Conservation (phyloP, 2,888 invertebrate species). For the Diarsia mendica region DNA sequence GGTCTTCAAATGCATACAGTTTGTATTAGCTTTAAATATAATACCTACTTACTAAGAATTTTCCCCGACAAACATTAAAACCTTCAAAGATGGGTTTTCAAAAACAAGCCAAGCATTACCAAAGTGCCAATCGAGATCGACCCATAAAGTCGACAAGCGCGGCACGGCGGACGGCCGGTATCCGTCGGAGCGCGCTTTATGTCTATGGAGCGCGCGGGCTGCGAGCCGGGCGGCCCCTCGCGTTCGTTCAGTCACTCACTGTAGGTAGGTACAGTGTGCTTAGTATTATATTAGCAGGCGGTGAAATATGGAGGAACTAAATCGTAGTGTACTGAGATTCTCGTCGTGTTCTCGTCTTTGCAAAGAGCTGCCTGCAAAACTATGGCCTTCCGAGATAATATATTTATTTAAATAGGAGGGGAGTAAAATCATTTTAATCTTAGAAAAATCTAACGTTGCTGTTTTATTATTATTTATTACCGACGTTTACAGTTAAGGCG, state of each 20-base stretch:
- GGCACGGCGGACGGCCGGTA: neutral
- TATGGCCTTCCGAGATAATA: neutral
- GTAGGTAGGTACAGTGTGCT: constrained; percentile 1
- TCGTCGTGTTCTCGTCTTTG: constrained; percentile 1
- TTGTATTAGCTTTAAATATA: no score
- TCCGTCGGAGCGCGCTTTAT: neutral
- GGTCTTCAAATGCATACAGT: no score
- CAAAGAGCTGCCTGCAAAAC: neutral
- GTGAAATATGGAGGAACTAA: constrained; percentile 26
- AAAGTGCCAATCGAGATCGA: neutral
- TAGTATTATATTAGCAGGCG: neutral
- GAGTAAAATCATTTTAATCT: neutral
- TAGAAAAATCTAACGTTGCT: neutral
- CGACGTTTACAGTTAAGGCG: neutral
- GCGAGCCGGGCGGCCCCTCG: neutral
- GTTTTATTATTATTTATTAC: neutral
- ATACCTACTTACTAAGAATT: neutral
- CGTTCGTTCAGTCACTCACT: constrained; percentile 6
- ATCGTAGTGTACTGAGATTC: neutral
- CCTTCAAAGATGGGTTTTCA: neutral
- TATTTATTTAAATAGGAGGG: neutral
- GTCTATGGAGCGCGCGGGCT: no score
- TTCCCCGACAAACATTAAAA: neutral
- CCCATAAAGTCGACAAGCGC: neutral
- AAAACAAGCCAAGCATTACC: neutral